Base-by-base conservation (phyloP, 2,888 invertebrate genomes). In the Nymphalis c-album region DNA sequence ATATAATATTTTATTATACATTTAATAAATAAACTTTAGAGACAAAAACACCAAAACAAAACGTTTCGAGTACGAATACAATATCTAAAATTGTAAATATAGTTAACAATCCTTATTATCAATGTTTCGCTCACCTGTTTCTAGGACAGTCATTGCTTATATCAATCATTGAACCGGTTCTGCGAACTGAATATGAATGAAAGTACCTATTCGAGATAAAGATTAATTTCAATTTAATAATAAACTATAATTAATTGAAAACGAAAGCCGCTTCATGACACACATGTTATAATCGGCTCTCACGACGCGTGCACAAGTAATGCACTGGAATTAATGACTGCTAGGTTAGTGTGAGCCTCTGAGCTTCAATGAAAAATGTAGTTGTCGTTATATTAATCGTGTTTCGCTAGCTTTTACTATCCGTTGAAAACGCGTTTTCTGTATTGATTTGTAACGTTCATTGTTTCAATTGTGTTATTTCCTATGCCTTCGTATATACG, bases 271-370 rank as follows among this genome's bases (percentile, higher is more conserved):
- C 55, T n/a, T 55, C 55, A 31, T n/a, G 31, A 31, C 31, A 35
- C 55, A 35, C 55, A 55, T 55, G 31, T 55, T 55, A 31, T 31
- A 55, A 16, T 26, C 17, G 55, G n/a, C 2, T 55, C 50, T 57
- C 20, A 22, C 63, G 57, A 78, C 81, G 81, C 85, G 85, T 84
- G 85, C 78, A 78, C 76, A 71, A 76, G 77, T 78, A 75, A 73
- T 78, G 80, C 80, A 80, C 80, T 77, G 78, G 76, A 74, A 76
- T 76, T 80, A 82, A 81, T 79, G 80, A 87, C 83, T 87, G 85
- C 75, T 78, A 79, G 81, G 82, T 78, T 74, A 16, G 51, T 68
- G 75, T 80, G 82, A 84, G 85, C 79, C 80, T 77, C 76, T 80
- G 82, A 84, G 85, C 79, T 80, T 77, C 77, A 80, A 76, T 75